Percentiles rank a stretch among this genome's conserved stretches.
phyloP scores from a whole-genome alignment of 2,888 invertebrate genomes.

The Conchocele bisecta region DNA sequence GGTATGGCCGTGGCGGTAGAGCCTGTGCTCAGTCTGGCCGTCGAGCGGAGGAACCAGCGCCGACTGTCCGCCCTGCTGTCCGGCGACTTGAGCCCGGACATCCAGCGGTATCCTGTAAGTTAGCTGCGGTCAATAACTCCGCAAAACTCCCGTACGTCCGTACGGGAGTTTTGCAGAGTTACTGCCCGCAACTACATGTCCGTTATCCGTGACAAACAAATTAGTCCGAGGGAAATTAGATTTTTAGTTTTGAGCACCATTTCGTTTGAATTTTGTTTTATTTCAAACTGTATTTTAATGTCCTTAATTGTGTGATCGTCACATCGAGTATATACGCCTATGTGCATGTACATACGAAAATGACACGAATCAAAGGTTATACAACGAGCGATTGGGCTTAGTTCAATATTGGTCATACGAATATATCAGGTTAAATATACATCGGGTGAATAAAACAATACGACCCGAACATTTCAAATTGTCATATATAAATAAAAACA shows the following conservation, averaged over 20 bases:
- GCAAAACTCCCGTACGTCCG: too few relatives aligned
- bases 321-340: not conserved
- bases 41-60: slow-evolving; percentile 42
- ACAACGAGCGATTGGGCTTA: too few relatives aligned
- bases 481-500: too few relatives aligned
- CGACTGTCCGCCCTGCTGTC: slow-evolving; percentile 43
- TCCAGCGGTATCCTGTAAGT: slow-evolving; percentile 49
- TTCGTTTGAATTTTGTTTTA: too few relatives aligned
- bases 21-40: slow-evolving; percentile 34
- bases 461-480: too few relatives aligned
- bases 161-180: not conserved
- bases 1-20: slow-evolving; percentile 27
- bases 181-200: not conserved
- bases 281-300: too few relatives aligned
- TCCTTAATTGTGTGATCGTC: not conserved
- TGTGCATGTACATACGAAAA: not conserved
- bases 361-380: not conserved
- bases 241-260: too few relatives aligned
- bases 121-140: too few relatives aligned
- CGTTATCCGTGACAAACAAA: not conserved
- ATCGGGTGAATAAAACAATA: too few relatives aligned
- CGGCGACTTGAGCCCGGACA: slow-evolving; percentile 28
- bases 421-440: too few relatives aligned
- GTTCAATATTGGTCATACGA: too few relatives aligned
- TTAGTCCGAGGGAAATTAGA: too few relatives aligned